Base-by-base conservation (phyloP, 2,888 invertebrate species). In the Drosophila atripex region DNA sequence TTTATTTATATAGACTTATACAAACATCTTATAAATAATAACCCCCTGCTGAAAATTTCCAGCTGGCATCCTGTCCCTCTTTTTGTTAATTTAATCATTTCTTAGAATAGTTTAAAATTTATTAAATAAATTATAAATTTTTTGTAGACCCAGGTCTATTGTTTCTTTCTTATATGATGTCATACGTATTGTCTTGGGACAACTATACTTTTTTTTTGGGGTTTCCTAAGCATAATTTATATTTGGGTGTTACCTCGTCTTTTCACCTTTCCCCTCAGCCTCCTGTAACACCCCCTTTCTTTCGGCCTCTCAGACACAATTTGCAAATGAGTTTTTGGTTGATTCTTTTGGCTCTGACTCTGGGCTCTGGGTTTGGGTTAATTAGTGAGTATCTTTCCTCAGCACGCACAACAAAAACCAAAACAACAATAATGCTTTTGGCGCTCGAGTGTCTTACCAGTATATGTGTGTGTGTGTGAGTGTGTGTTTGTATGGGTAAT, bases 301-400 rank as follows among this genome's bases (percentile, higher is more conserved):
- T 32, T 28, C 3, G 14, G 39, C 25, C 68, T 47, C 46, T 43
- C 70, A 66, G 72, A 23, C 73, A 82, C 79, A 88, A 70, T 86
- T 83, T 86, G 83, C 88, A 88, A 83, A 83, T 83, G 66, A 83
- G 86, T 63, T 75, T 71, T 73, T 53, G 39, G 71, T 71, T 73
- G 77, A 72, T 83, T 85, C 80, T 88, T 86, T 71, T 69, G 84
- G 84, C 72, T 68, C 14, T 77, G 80, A 68, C 74, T 86, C 72
- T 68, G 71, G 74, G 8, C 76, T 79, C 68, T 57, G 77, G 23
- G 18, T 38, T 64, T 86, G 79, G 76, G 88, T 82, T 84, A 84
- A 88, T 84, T 88, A 88, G 87, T 86, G 72, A 72, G 86, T 86
- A 83, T 83, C 80, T 83, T 83, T 88, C 82, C 84, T 76, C 64